Evolutionary conservation across 2,797 vertebrate genomes (phyloP), one percentile per base, ranked within the genome.

Genomic region (Lacerta agilis): DNA sequence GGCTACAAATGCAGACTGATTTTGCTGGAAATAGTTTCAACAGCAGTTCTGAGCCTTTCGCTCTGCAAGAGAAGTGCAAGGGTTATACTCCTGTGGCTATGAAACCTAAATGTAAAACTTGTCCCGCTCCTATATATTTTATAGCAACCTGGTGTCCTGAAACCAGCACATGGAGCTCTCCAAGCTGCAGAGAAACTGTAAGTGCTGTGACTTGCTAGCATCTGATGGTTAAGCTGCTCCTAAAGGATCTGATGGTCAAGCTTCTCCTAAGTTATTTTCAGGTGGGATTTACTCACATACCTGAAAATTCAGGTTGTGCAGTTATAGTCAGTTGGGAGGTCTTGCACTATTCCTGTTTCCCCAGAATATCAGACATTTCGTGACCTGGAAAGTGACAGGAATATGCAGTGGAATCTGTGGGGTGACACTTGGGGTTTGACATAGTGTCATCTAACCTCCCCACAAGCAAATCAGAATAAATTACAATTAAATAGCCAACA

Each of bases 1-100:
- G 85, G 13, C 45, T 64, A 82, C 81, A 38, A 78, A 75, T 89
- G 64, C 61, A 58, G 20, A 0, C 80, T 85, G 49, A 25, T 73
- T 8, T 7, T 79, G 49, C 41, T 90, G 75, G 69, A 85, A 89
- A 81, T 49, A 43, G 5, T 45, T 88, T 79, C 82, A 15, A 73
- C 78, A 83, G 85, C 41, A 78, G 41, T 45, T 85, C 0, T 0
- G 67, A 76, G 38, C 61, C 43, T 76, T 81, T 43, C 58, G 4
- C 45, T 80, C 38, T 69, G 49, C 79, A 87, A 79, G 36, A 82
- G 43, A 38, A 36, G 11, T 45, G 29, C 38, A 85, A n/a, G 13
- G 29, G 15, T 36, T 64, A 77, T 55, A 71, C 13, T 55, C 45
- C 17, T 41, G 38, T 33, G 33, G 69, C 13, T 71, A n/a, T 71